These are phyloP conservation scores for Drosophila siamana DNA, from an alignment of 2,888 invertebrate species.

Conservation along the genomic window DNA sequence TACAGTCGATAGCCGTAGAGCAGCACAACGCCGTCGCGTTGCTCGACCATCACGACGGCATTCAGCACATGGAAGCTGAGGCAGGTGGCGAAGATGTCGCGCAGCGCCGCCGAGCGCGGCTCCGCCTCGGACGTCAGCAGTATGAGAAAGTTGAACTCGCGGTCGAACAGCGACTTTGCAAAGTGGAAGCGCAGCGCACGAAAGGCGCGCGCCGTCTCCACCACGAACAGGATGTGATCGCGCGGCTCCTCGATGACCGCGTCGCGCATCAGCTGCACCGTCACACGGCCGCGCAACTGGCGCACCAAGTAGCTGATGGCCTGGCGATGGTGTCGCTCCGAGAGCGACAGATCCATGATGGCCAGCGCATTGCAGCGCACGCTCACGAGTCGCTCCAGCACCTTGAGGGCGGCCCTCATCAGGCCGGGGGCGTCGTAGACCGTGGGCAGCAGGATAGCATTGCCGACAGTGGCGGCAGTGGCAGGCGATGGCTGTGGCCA, in stretches of 20 bases:
- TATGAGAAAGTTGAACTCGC: constrained; percentile 76
- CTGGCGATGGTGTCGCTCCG: constrained; percentile 18
- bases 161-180: constrained; percentile 51
- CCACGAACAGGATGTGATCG: constrained; percentile 71
- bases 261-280: constrained; percentile 65
- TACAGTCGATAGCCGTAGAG: constrained; percentile 52
- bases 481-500: not conserved
- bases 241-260: constrained; percentile 48
- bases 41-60: constrained; percentile 68
- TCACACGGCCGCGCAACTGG: constrained; percentile 42
- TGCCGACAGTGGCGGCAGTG: no score
- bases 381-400: constrained; percentile 61
- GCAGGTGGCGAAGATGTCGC: constrained; percentile 63
- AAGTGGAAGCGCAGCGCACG: constrained; percentile 57
- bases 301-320: constrained; percentile 54
- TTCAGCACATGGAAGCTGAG: constrained; percentile 65
- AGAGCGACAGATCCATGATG: constrained; percentile 59
- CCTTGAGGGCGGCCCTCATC: constrained; percentile 50
- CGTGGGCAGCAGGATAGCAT: no score
- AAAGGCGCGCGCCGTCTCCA: constrained; percentile 69
- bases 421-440: constrained; percentile 27
- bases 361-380: constrained; percentile 60
- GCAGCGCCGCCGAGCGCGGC: not conserved
- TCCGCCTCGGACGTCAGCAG: constrained; percentile 56
- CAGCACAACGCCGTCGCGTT: constrained; percentile 33